Conservation (phyloP, 1,140 invertebrate genomes). For the Euwallacea fornicatus region DNA sequence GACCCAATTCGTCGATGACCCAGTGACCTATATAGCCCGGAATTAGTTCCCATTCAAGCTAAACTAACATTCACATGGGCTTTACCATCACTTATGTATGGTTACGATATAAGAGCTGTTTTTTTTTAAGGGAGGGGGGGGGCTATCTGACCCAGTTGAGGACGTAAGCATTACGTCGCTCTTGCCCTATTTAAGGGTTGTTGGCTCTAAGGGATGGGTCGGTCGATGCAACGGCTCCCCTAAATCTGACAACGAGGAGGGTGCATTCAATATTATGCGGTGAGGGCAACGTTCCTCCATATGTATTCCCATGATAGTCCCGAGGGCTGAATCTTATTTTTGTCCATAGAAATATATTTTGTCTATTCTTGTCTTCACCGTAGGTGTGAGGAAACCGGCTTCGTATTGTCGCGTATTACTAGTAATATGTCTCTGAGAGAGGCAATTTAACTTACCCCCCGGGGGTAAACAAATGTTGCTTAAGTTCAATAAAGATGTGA, state of each 20-base stretch:
- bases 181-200: neutral
- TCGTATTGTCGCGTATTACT: too few relatives aligned
- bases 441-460: too few relatives aligned
- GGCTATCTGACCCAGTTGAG: slow-evolving; percentile 1
- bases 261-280: neutral
- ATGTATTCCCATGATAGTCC: too few relatives aligned
- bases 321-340: too few relatives aligned
- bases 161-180: neutral
- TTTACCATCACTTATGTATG: neutral
- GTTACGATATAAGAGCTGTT: neutral
- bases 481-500: too few relatives aligned
- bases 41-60: neutral
- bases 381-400: too few relatives aligned
- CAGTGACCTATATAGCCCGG: slow-evolving; percentile 6
- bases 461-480: too few relatives aligned
- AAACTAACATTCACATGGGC: neutral
- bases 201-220: neutral
- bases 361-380: too few relatives aligned
- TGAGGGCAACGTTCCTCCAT: too few relatives aligned
- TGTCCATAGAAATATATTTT: too few relatives aligned
- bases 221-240: slow-evolving; percentile 4
- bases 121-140: neutral
- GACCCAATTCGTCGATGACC: neutral
- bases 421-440: too few relatives aligned
- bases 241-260: neutral